Evolutionary conservation across 2,888 invertebrate species (phyloP), one percentile per base, ranked within the genome.

Genomic region (Dinocampus coccinellae): DNA sequence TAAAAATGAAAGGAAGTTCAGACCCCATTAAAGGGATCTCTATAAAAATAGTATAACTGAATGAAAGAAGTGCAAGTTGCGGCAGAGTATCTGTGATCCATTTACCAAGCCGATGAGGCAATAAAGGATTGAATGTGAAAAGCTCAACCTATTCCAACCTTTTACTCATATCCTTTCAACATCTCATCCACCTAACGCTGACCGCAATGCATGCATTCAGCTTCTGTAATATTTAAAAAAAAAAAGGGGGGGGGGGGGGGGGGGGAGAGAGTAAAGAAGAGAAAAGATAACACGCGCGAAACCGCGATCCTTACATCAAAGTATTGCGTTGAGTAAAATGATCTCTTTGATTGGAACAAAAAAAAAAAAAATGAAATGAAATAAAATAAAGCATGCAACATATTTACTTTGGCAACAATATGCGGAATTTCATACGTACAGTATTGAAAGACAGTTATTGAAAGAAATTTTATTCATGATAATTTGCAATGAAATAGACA

Each of bases 41-140:
- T 16, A 57, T 26, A 22, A 70, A 63, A 64, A 70, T 16, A n/a
- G 64, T 20, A 70, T 58, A 55, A 57, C 26, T 69, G 29, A 29
- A 29, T 29, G 7, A 29, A 29, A 29, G 7, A 57, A 55, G 63
- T 63, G 29, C 63, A 63, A 63, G 70, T 42, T 64, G 64, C 58
- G 33, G 36, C 61, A 26, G 29, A 47, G 42, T 39, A n/a, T 57
- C 65, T 36, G 61, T 36, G 65, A 70, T 70, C 65, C 66, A 70
- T 65, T 65, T 66, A 58, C 33, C 24, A 61, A 70, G 61, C 60
- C 70, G 65, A 70, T 58, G 66, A 61, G 66, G 65, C 70, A 70
- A 70, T 70, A 70, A 70, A 70, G 66, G 66, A 70, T 66, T 65
- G 52, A 52, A 70, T 53, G 65, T 70, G 70, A 70, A 70, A 70